phyloP scores from a whole-genome alignment of 1,140 invertebrate species.

The Bombus confusus region DNA sequence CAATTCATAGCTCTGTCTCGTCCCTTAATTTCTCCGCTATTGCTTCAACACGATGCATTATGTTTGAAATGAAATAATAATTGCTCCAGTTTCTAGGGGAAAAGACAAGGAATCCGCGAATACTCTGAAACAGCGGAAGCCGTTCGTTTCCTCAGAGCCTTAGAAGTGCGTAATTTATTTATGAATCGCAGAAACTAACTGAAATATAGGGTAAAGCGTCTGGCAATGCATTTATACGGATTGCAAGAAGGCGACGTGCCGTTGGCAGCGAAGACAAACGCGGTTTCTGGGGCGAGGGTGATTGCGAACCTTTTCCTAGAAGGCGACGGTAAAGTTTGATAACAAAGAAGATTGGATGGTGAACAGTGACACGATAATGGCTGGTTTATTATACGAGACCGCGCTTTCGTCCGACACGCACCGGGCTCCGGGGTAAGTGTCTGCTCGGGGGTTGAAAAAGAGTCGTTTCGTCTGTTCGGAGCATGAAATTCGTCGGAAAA shows the following conservation, averaged over 20 bases:
- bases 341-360: slow-evolving; percentile 9
- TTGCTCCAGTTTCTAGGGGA: too few relatives aligned
- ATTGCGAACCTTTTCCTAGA: background rate
- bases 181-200: slow-evolving; percentile 31
- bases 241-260: slow-evolving; percentile 8
- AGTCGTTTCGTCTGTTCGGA: too few relatives aligned
- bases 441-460: background rate
- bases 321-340: slow-evolving; percentile 20
- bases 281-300: slow-evolving; percentile 23
- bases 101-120: background rate
- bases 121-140: background rate
- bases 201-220: slow-evolving; percentile 30
- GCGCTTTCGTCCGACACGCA: slow-evolving; percentile 12
- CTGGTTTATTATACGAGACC: slow-evolving; percentile 28
- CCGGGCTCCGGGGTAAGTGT: background rate
- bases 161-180: slow-evolving; percentile 52
- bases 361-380: slow-evolving; percentile 32
- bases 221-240: slow-evolving; percentile 45
- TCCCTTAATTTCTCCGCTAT: background rate
- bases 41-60: background rate
- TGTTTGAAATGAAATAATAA: too few relatives aligned
- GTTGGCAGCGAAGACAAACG: slow-evolving; percentile 25
- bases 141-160: slow-evolving; percentile 2
- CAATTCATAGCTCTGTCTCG: background rate
- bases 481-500: background rate